A percentile compares a stretch with the other conserved stretches of the same genome.
Evolutionary conservation across 2,113 vertebrate genomes (phyloP).

Genomic region (Mellivora capensis): DNA sequence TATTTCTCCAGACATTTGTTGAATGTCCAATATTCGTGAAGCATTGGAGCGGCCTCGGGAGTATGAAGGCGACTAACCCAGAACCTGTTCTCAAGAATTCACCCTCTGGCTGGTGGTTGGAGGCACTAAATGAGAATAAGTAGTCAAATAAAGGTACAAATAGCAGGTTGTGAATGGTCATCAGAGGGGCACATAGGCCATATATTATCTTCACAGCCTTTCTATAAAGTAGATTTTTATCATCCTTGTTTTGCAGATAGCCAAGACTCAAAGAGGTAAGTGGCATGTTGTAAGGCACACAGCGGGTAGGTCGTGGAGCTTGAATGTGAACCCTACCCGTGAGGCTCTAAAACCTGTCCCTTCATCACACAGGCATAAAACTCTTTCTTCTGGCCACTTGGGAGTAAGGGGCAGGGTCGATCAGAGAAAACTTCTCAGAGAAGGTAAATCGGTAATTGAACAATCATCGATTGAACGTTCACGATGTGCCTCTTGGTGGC

Average conservation of each 20-base stretch:
- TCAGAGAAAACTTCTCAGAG: not conserved
- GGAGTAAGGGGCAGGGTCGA: not conserved
- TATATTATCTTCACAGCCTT: not conserved
- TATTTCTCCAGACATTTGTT: not conserved
- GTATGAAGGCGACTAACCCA: not conserved
- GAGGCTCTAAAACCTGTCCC: not conserved
- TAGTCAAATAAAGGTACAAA: not conserved
- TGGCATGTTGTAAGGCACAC: not conserved
- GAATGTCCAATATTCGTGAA: not conserved
- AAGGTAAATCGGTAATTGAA: not conserved
- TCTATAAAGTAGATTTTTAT: not conserved
- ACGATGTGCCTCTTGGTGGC: not conserved
- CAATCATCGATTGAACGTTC: not conserved
- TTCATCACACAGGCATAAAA: not conserved
- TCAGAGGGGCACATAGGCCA: not conserved
- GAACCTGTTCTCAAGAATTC: not conserved
- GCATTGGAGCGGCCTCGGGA: not conserved
- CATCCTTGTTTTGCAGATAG: not conserved
- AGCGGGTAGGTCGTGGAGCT: not conserved
- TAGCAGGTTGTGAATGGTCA: not conserved
- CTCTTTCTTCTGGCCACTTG: not conserved
- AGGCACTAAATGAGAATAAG: not conserved
- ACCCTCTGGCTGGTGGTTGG: not conserved
- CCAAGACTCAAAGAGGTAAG: not conserved
- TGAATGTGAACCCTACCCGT: not conserved